Percentiles rank a stretch among this genome's conserved stretches.
phyloP scores from a whole-genome alignment of 2,888 invertebrate species.

The Euspilapteryx auroguttella region DNA sequence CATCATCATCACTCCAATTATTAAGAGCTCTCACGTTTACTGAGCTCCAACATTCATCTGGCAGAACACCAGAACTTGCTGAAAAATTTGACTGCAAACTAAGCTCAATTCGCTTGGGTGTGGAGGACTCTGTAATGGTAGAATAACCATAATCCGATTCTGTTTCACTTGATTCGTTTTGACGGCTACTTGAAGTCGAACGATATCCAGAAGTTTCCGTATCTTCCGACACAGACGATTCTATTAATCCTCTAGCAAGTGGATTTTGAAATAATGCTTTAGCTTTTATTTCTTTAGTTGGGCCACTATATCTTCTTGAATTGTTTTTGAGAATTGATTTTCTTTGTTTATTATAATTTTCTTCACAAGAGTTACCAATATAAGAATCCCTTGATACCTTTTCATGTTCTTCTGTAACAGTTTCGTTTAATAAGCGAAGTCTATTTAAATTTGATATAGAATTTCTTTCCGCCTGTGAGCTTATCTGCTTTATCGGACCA shows the following conservation, averaged over 20 bases:
- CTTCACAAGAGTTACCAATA: constrained; percentile 12
- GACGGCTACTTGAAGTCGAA: constrained; percentile 44
- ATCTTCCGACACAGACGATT: constrained; percentile 28
- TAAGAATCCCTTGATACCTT: constrained; percentile 11
- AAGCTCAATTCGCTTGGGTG: constrained; percentile 56
- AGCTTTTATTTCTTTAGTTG: constrained; percentile 15
- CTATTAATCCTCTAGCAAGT: constrained; percentile 12
- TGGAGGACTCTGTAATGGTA: constrained; percentile 62
- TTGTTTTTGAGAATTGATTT: constrained; percentile 38
- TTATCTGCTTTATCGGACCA: constrained; percentile 26
- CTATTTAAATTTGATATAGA: constrained; percentile 22
- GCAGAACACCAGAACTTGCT: constrained; percentile 44
- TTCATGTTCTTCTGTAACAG: constrained; percentile 19
- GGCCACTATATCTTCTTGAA: constrained; percentile 20
- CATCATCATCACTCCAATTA: constrained; percentile 38
- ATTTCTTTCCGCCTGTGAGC: constrained; percentile 19
- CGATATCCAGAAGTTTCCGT: constrained; percentile 60
- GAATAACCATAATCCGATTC: constrained; percentile 66
- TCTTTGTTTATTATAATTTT: constrained; percentile 17
- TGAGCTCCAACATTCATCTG: constrained; percentile 50
- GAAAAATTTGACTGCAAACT: constrained; percentile 30
- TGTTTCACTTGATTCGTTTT: constrained; percentile 46
- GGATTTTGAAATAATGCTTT: constrained; percentile 10
- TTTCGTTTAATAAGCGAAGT: constrained; percentile 12
- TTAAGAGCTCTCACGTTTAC: constrained; percentile 37